Percentiles rank a stretch among this genome's conserved stretches.
Evolutionary conservation across 2,888 invertebrate genomes (phyloP).

Genomic region (Chymomyza amoena): DNA sequence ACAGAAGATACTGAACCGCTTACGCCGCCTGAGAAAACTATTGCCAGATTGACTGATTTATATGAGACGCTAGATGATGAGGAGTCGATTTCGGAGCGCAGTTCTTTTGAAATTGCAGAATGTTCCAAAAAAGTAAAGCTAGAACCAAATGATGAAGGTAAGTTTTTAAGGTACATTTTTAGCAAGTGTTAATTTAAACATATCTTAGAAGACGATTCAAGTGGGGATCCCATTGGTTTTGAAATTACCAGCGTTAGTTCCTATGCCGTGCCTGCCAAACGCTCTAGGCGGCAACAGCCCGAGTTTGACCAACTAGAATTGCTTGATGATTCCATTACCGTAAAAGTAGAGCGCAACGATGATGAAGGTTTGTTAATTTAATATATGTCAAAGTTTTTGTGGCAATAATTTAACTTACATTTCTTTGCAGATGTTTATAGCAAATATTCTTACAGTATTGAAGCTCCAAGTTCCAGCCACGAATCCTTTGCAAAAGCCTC

Average conservation of each 20-base stretch:
- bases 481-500: constrained; percentile 4
- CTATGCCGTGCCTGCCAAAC: background rate
- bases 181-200: background rate
- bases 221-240: background rate
- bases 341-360: constrained; percentile 26
- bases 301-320: background rate
- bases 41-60: constrained; percentile 48
- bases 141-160: constrained; percentile 34
- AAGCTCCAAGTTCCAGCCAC: constrained; percentile 30
- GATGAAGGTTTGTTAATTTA: constrained; percentile 35
- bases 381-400: constrained; percentile 19
- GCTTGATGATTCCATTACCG: background rate
- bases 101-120: constrained; percentile 12
- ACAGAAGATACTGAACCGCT: constrained; percentile 36
- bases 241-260: background rate
- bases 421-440: background rate
- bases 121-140: constrained; percentile 34
- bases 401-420: constrained; percentile 4
- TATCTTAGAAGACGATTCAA: background rate
- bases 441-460: constrained; percentile 21
- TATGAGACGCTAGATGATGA: constrained; percentile 50
- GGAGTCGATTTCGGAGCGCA: constrained; percentile 39
- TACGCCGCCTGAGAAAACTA: constrained; percentile 57
- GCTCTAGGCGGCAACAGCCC: background rate
- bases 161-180: background rate